Conservation (phyloP, 1,140 invertebrate genomes). For the Aphelinus atriplicis region DNA sequence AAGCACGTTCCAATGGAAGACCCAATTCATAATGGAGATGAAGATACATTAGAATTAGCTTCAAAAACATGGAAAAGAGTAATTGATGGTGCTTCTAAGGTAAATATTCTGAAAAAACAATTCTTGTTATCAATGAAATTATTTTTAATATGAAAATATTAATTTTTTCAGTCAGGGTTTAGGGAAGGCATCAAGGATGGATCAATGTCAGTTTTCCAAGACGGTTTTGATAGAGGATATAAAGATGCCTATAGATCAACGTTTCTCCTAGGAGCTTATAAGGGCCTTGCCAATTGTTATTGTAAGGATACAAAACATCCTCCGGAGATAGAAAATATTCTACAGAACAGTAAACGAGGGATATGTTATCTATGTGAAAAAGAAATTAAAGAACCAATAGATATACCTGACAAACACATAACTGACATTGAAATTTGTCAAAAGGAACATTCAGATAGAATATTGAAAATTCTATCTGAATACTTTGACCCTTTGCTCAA, state of each 20-base stretch:
- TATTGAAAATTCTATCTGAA: slow-evolving; percentile 45
- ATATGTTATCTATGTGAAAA: slow-evolving; percentile 54
- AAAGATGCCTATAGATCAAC: slow-evolving; percentile 65
- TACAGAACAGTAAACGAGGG: slow-evolving; percentile 53
- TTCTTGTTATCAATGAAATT: neutral
- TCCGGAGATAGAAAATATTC: slow-evolving; percentile 46
- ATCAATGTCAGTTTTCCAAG: slow-evolving; percentile 65
- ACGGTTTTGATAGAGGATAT: slow-evolving; percentile 70
- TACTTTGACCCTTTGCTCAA: slow-evolving; percentile 51
- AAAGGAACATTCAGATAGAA: slow-evolving; percentile 42
- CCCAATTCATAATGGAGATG: slow-evolving; percentile 31
- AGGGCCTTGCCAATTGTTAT: slow-evolving; percentile 50
- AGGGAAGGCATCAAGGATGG: slow-evolving; percentile 69
- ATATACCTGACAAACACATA: slow-evolving; percentile 43
- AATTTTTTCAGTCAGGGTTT: slow-evolving; percentile 63
- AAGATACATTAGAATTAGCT: slow-evolving; percentile 53
- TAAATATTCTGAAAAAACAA: slow-evolving; percentile 37
- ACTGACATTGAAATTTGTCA: slow-evolving; percentile 48
- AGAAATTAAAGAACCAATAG: slow-evolving; percentile 1
- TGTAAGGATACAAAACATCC: slow-evolving; percentile 47
- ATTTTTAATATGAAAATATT: slow-evolving; percentile 14
- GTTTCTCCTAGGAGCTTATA: slow-evolving; percentile 64
- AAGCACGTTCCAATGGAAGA: slow-evolving; percentile 9
- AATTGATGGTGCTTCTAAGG: slow-evolving; percentile 51
- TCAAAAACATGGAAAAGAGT: slow-evolving; percentile 56